Evolutionary conservation across 2,888 invertebrate species (phyloP), one percentile per base, ranked within the genome.

Genomic region (Morpho deidamia): DNA sequence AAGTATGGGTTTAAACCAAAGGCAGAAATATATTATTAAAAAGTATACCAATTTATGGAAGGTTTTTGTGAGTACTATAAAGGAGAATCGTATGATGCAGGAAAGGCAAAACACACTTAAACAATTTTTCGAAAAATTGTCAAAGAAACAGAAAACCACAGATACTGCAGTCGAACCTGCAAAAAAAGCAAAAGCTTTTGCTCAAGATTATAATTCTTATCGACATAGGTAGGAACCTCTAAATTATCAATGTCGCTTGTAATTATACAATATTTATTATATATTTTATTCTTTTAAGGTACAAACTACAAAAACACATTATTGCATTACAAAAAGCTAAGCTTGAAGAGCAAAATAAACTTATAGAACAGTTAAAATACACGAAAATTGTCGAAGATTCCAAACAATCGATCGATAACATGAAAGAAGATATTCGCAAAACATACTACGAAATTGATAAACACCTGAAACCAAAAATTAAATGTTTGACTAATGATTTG

Each of bases 361-460:
- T 94, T n/a, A 95, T 95, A 54, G 92, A 94, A 72, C 93, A 94
- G 69, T 77, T 95, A 0, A 94, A 93, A 70, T 81, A 95, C 49
- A 93, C 93, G 54, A 93, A 93, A 76, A 90, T 95, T 32, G 82
- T 92, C 43, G 92, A 93, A 61, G 93, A 93, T 53, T 90, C 93
- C 0, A 89, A 90, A 47, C 90, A 92, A 55, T 92, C 92, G 0
- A 76, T 90, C 0, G 85, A 89, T 55, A 72, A 76, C n/a, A 91
- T 92, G 57, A 91, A 90, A 48, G 91, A 92, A 53, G 90, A 92
- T 65, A 78, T 94, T 1, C 89, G 90, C 35, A 87, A 88, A 62
- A 90, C 91, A 34, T 86, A 92, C 44, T 90, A 86, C 57, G 85
- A 90, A 46, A 86, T 92, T 51, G 92, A 88, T 67, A 90, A 84